Base-by-base conservation (phyloP, 2,797 vertebrate species). In the Microhierax caerulescens region DNA sequence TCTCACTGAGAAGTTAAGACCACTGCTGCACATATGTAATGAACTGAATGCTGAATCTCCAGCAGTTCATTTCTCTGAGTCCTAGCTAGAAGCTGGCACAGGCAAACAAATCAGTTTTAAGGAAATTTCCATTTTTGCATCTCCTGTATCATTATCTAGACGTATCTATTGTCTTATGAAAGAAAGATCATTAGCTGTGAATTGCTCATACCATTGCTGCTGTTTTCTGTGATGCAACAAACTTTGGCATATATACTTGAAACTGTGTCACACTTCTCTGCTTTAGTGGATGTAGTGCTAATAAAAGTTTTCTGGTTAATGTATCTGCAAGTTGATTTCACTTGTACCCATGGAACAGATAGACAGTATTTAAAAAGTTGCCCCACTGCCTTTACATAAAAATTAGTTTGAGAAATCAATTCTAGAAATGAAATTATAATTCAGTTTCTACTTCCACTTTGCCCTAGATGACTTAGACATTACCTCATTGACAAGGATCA, bases 401-500 rank as follows among this genome's bases (percentile, higher is more conserved):
- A 87, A 63, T 22, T 10, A 87, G 16, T 80, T 70, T 74, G 59
- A 93, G 60, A 90, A 93, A 95, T 60, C 83, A 76, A 7, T 88
- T 92, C 36, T 87, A 79, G 59, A 95, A 79, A 54, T 60, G 4
- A 88, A 82, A 86, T 79, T 86, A 28, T 61, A 85, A 79, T 92
- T 89, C 77, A 75, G 77, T 87, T 93, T 91, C 70, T 87, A 53
- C 51, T 92, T 90, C 60, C 65, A 11, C 47, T 92, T 85, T 89
- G 72, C 70, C 86, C 84, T 65, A 88, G 34, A 85, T 92, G 93
- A 85, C 80, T 93, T 80, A 73, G 43, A 68, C 78, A 56, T 93
- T 92, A 96, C 72, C 86, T 96, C 86, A 80, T 64, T 95, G 92
- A 85, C 81, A 96, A 95, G 72, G 81, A 95, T 91, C 84, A 96